Percentiles rank a stretch among this genome's conserved stretches.
Conservation (phyloP, 2,113 vertebrate genomes). For the Lampris megalopsis region DNA sequence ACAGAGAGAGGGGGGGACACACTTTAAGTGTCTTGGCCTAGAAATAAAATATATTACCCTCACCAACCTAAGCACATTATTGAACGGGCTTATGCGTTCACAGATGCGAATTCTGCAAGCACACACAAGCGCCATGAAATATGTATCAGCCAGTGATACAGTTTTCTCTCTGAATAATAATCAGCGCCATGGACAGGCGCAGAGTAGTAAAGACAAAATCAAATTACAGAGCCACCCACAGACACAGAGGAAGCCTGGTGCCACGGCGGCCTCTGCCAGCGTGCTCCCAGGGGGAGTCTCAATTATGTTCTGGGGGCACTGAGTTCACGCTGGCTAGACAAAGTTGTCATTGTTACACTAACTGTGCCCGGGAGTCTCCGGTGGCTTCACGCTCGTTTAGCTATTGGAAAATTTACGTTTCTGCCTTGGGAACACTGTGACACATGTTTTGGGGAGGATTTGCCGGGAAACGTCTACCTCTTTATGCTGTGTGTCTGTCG, state of each 20-base stretch:
- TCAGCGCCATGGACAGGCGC: slow-evolving; percentile 53
- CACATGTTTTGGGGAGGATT: slow-evolving; percentile 43
- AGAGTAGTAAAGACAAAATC: slow-evolving; percentile 57
- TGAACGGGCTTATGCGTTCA: slow-evolving; percentile 67
- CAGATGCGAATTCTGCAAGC: slow-evolving; percentile 59
- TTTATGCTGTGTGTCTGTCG: slow-evolving; percentile 30
- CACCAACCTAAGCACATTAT: slow-evolving; percentile 53
- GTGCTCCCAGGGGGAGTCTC: slow-evolving; percentile 47
- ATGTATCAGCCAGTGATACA: slow-evolving; percentile 67
- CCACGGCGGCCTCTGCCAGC: slow-evolving; percentile 23
- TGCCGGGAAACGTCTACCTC: slow-evolving; percentile 48
- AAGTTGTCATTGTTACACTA: slow-evolving; percentile 58
- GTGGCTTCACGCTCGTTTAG: slow-evolving; percentile 52
- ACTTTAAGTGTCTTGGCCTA: slow-evolving; percentile 58
- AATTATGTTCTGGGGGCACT: slow-evolving; percentile 60
- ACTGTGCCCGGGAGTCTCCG: slow-evolving; percentile 45
- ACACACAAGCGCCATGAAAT: slow-evolving; percentile 63
- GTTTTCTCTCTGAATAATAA: slow-evolving; percentile 68
- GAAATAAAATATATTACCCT: slow-evolving; percentile 61
- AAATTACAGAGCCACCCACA: slow-evolving; percentile 44
- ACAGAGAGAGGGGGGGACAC: slow-evolving; percentile 37
- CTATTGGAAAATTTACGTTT: slow-evolving; percentile 51
- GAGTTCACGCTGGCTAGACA: slow-evolving; percentile 66
- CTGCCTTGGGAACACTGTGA: slow-evolving; percentile 35
- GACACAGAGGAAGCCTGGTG: slow-evolving; percentile 29